Conservation (phyloP, 2,888 invertebrate genomes). For the Campoplex capitator region DNA sequence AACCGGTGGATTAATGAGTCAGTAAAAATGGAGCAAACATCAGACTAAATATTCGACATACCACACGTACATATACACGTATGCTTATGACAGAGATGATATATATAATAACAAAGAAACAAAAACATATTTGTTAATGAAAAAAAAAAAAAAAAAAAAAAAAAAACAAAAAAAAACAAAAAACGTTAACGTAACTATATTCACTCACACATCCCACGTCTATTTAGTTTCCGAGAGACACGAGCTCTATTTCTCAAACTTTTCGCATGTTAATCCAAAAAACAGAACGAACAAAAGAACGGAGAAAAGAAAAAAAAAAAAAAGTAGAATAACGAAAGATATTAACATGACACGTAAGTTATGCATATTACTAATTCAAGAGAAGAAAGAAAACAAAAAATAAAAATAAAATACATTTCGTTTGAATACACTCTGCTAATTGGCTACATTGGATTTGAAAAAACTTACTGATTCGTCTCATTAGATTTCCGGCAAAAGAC, state of each 20-base stretch:
- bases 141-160: slow-evolving; percentile 3
- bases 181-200: slow-evolving; percentile 33
- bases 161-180: not conserved
- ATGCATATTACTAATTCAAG: slow-evolving; percentile 44
- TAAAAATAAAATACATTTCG: not conserved
- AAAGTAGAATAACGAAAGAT: slow-evolving; percentile 38
- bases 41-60: slow-evolving; percentile 59
- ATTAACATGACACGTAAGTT: slow-evolving; percentile 60
- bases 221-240: slow-evolving; percentile 58
- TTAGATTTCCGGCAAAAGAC: slow-evolving; percentile 90
- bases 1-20: slow-evolving; percentile 33
- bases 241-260: slow-evolving; percentile 41
- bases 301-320: not conserved
- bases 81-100: slow-evolving; percentile 60
- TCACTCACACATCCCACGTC: slow-evolving; percentile 62
- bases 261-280: slow-evolving; percentile 21
- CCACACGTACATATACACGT: slow-evolving; percentile 50
- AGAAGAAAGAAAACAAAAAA: slow-evolving; percentile 7
- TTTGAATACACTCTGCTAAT: slow-evolving; percentile 54
- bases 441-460: slow-evolving; percentile 51
- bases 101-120: not conserved
- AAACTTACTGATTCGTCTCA: slow-evolving; percentile 95
- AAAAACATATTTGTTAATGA: not conserved
- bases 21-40: slow-evolving; percentile 54
- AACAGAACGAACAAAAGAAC: slow-evolving; percentile 30